Base-by-base conservation (phyloP, 2,113 vertebrate genomes). In the Chaenocephalus aceratus region DNA sequence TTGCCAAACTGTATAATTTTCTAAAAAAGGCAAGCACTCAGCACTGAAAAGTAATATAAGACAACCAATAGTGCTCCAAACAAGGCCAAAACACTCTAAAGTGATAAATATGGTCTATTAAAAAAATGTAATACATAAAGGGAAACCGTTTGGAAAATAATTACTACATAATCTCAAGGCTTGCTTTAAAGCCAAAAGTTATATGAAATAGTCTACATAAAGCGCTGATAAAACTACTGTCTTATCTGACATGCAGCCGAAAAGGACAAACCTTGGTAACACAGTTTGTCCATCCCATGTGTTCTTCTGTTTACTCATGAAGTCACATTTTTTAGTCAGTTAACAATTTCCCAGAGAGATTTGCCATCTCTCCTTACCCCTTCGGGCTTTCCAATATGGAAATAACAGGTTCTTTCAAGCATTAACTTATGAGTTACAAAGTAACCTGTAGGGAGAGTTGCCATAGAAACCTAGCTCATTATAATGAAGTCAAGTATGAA, bases 391-490 rank as follows among this genome's bases (percentile, higher is more conserved):
- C 64, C 72, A 72, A 41, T 26, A 58, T 72, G 30, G 72, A 89
- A 89, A 89, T 74, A 83, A 89, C 75, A 68, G 67, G 73, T 71
- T 77, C 90, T 89, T 80, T 90, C 89, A 93, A 94, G 91, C 94
- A 93, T 94, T 91, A 91, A 93, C 84, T 92, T 91, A 48, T 66
- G 77, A 92, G 92, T 94, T 93, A 94, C 75, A 94, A 73, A 90
- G 82, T 92, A 93, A 94, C 88, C 93, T 91, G 87, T 83, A 74
- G 92, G 93, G 93, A 91, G 70, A 65, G 94, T 94, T 94, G 51
- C 90, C 88, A 95, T 93, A 88, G 94, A 91, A 95, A 96, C 94
- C 44, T 15, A 59, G 83, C 89, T 93, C 87, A 89, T 93, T 92
- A 80, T 57, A 77, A 86, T 79, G 87, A 86, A 72, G 67, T 77